Evolutionary conservation across 2,113 vertebrate species (phyloP).

Genomic region (Fulmarus glacialis): DNA sequence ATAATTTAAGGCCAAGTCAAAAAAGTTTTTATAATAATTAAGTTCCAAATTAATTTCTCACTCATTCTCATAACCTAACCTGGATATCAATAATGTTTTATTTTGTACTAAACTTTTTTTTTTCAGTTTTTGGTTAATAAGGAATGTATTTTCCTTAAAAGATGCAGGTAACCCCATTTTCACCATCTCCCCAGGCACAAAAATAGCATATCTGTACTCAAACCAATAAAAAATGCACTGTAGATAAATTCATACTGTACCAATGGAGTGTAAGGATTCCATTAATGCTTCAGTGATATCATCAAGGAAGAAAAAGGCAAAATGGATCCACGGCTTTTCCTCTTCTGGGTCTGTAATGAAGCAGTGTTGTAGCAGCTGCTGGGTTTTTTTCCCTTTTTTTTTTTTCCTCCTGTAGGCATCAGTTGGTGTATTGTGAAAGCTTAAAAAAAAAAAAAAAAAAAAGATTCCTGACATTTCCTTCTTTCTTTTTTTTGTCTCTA

Average conservation of each 20-base stretch:
- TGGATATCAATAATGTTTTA: neutral
- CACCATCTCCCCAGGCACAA: neutral
- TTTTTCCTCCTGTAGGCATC: neutral
- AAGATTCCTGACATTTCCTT: neutral
- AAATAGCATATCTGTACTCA: constrained; percentile 22
- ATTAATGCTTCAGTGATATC: constrained; percentile 72
- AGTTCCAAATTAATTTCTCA: neutral
- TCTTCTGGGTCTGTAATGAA: constrained; percentile 67
- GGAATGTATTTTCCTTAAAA: neutral
- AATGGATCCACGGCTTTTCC: constrained; percentile 56
- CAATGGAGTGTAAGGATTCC: constrained; percentile 65
- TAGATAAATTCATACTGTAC: constrained; percentile 62
- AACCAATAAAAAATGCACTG: constrained; percentile 20
- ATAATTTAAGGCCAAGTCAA: neutral
- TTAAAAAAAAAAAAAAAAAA: constrained; percentile 23
- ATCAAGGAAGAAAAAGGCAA: constrained; percentile 69
- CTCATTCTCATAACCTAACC: neutral
- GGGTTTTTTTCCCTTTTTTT: neutral
- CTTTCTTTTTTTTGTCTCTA: neutral
- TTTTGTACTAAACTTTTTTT: neutral
- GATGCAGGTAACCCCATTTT: neutral
- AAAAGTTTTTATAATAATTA: neutral
- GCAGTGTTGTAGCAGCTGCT: constrained; percentile 40
- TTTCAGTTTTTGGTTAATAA: neutral
- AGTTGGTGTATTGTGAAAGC: constrained; percentile 17